Evolutionary conservation across 2,113 vertebrate species (phyloP), one percentile per base, ranked within the genome.

Genomic region (Pardalotus punctatus): DNA sequence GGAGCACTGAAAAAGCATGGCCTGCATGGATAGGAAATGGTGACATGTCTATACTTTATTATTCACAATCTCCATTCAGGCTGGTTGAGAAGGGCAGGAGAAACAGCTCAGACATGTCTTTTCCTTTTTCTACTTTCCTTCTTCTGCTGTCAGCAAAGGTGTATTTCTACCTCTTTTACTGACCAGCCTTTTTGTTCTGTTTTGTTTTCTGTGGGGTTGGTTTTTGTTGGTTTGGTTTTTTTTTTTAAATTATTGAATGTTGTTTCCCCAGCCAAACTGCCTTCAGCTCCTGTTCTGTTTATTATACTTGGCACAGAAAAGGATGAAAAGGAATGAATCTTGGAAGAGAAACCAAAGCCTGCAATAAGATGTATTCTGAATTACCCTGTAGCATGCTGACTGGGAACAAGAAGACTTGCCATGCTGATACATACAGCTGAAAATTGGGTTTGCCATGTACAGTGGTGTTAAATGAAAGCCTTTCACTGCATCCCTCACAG

Each of bases 301-400:
- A 96, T 96, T 96, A 88, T 67, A 93, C 43, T 86, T 64, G 5
- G 76, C 93, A 60, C 67, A 88, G 92, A 91, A 94, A 92, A 42
- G 43, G 57, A 94, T 85, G 83, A 93, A 95, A 95, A 91, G 53
- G 71, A 92, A 89, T 0, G 50, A 85, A 73, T 79, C 70, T 93
- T 92, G 84, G 95, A 96, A 79, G 82, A 78, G 86, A 95, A 94
- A 92, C 92, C 91, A 97, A 96, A 95, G 61, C 58, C 65, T 85
- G 94, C 88, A 92, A 93, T 94, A 94, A 94, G 54, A 94, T 80
- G 29, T 91, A 69, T 86, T 93, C 94, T 93, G 92, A 92, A 53
- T 95, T 86, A 94, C 82, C 72, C 85, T 71, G 92, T 74, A 96
- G 96, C 86, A 79, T 3, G 16, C 88, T 88, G 85, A 35, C 81